Conservation (phyloP, 1,140 invertebrate species). For the Papilio polyxenes region DNA sequence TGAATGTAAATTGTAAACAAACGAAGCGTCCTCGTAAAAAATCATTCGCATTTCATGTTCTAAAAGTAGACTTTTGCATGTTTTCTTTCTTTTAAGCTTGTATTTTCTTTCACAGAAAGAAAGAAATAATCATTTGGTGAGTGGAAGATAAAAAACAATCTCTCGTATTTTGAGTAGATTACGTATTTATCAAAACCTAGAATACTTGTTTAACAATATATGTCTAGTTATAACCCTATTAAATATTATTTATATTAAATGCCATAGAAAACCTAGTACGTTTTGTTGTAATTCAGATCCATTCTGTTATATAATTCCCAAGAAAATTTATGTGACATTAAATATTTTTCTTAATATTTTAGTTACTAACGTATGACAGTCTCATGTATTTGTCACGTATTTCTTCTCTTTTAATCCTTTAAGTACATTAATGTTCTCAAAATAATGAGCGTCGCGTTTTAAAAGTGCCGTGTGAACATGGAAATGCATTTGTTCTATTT, state of each 20-base stretch:
- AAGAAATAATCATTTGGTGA: conserved; percentile 47
- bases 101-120: conserved; percentile 45
- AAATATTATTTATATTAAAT: not conserved
- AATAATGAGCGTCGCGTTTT: not conserved
- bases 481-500: no score
- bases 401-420: not conserved
- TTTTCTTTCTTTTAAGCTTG: conserved; percentile 26
- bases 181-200: not conserved
- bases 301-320: not conserved
- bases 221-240: not conserved
- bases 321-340: not conserved
- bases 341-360: not conserved
- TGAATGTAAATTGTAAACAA: not conserved
- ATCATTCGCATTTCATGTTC: not conserved
- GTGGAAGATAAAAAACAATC: conserved; percentile 23
- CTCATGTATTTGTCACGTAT: not conserved
- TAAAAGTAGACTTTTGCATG: not conserved
- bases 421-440: not conserved
- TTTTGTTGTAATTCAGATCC: not conserved
- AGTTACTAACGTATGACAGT: not conserved
- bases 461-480: no score
- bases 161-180: not conserved
- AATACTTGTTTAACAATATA: not conserved
- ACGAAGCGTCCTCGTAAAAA: not conserved
- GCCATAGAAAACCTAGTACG: not conserved